Base-by-base conservation (phyloP, 1,140 invertebrate species). In the Wiebesia pumilae region DNA sequence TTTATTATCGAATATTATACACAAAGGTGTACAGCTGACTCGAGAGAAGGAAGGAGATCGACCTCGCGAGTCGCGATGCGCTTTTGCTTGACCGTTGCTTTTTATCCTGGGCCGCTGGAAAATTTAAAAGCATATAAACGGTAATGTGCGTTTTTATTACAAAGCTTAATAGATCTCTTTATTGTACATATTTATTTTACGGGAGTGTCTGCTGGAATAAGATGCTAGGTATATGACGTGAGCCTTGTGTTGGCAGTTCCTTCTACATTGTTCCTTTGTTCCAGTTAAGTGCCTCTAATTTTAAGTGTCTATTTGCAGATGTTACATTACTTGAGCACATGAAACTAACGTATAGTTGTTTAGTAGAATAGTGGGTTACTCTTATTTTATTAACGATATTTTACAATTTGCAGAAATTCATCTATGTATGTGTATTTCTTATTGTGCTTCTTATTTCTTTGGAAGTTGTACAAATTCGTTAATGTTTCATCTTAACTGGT, bases 11-110 rank as follows among this genome's bases (percentile, higher is more conserved):
- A 40, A 54, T 62, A 35, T 54, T 24, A 12, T 51, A 69, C 67
- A 54, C 65, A 19, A 35, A 77, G 73, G 4, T 40, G 12, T 79
- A 87, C 88, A 87, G 88, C 88, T 88, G 88, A 88, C 83, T 80
- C 38, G 54, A 21, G 58, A 30, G 40, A 43, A 30, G 6, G 43
- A 69, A 71, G 27, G 62, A 69, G 38, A 81, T 58, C 78, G 54
- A 80, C 19, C 78, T 35, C 19, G 43, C 6, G 47, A 19, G 47
- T 40, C n/a, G 77, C 43, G 38, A n/a, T 75, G 71, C 40, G 40
- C 71, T 12, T 75, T n/a, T n/a, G 35, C 69, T 75, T 75, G 38
- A 75, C 71, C 71, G 40, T 43, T n/a, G 16, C 38, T 73, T 73
- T 73, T 16, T 40, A 73, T 54, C 16, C 51, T 12, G 24, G 1